Evolutionary conservation across 2,888 invertebrate species (phyloP).

Genomic region (Azorinus chamasolen): DNA sequence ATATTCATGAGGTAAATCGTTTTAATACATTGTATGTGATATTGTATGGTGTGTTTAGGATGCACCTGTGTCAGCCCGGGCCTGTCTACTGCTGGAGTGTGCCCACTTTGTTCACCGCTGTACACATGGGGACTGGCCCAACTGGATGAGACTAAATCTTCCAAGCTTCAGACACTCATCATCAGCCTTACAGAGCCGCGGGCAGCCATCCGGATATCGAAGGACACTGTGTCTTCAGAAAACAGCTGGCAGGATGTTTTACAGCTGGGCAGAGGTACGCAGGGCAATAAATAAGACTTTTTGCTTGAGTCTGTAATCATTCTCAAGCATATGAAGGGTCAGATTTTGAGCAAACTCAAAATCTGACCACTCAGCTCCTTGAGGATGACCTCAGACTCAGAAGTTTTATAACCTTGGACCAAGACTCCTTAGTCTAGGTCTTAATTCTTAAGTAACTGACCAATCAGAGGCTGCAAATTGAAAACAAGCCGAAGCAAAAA

Average conservation of each 20-base stretch:
- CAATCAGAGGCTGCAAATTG: too few relatives aligned
- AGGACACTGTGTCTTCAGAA: slow-evolving; percentile 91
- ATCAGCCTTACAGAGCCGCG: slow-evolving; percentile 85
- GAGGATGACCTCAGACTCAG: too few relatives aligned
- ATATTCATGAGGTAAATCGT: too few relatives aligned
- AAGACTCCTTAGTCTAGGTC: too few relatives aligned
- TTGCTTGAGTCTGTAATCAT: too few relatives aligned
- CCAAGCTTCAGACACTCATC: slow-evolving; percentile 89
- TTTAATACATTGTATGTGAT: too few relatives aligned
- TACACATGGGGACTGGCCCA: slow-evolving; percentile 99
- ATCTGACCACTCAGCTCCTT: too few relatives aligned
- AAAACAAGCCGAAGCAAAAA: too few relatives aligned
- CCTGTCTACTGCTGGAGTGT: slow-evolving; percentile 97
- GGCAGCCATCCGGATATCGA: slow-evolving; percentile 89
- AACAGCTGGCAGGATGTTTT: slow-evolving; percentile 98
- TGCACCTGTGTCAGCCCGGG: slow-evolving; percentile 97
- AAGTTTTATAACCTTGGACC: too few relatives aligned
- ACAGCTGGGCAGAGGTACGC: slow-evolving; percentile 95
- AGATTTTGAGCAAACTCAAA: too few relatives aligned
- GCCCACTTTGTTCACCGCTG: slow-evolving; percentile 98
- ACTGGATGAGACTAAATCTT: slow-evolving; percentile 97
- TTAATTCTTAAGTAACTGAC: too few relatives aligned
- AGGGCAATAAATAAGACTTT: neutral
- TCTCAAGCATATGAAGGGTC: too few relatives aligned
- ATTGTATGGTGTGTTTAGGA: slow-evolving; percentile 90